Evolutionary conservation across 1,140 invertebrate genomes (phyloP), one percentile per base, ranked within the genome.

Genomic region (Littorina saxatilis): DNA sequence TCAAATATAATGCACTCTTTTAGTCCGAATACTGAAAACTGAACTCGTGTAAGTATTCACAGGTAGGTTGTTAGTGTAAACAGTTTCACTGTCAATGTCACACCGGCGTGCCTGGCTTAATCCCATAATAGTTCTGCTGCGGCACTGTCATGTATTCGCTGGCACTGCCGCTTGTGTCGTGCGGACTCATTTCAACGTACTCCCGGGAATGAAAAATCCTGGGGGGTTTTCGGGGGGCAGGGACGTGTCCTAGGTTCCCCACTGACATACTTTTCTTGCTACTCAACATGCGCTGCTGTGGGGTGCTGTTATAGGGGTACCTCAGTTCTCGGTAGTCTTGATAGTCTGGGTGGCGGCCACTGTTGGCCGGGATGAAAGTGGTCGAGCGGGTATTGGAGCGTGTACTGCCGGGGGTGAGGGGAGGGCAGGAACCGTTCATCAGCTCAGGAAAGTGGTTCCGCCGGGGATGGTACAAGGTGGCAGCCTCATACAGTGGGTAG

Each of bases 211-310:
- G 84, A 70, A 86, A 87, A 40, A 83, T n/a, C 13, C 88, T 76
- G 17, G 88, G 88, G 32, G 88, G 88, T 61, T 89, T 89, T 61
- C 86, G 84, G 20, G 88, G 88, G 37, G 79, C 11, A 11, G 70
- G 87, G 52, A 82, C 13, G 23, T 84, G 82, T 40, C 85, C 85
- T 29, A 89, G 79, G 77, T 89, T 86, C 15, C 84, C 84, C 63
- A 87, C 85, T n/a, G 87, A 88, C 81, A 85, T 87, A 83, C 87
- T 88, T 78, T 85, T 86, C 39, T 86, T 86, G 32, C 81, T 82
- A 15, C 74, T 35, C 13, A 70, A 52, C 35, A 78, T 82, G 15
- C 80, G 66, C 35, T 80, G 73, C 4, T 78, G 72, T 0, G 83
- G 83, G 5, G 68, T 82, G 43, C 61, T 73, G n/a, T 78, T 63